Conservation (phyloP, 35 echinoderm and acorn worm species). For the Lytechinus variegatus region DNA sequence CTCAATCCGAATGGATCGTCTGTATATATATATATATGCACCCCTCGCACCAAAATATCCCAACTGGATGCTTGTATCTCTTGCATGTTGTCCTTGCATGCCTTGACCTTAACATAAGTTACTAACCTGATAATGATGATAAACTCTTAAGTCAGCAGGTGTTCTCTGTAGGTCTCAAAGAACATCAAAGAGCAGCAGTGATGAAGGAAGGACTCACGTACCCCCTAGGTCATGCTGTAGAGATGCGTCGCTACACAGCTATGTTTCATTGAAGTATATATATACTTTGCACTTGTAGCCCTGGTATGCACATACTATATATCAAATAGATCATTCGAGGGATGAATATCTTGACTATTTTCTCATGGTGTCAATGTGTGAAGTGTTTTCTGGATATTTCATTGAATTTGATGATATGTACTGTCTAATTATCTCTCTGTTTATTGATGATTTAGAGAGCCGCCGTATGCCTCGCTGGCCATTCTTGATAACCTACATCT, state of each 20-base stretch:
- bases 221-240: background rate
- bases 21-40: background rate
- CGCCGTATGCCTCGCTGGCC: slow-evolving; percentile 20
- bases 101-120: background rate
- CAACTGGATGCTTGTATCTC: background rate
- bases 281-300: slow-evolving; percentile 11
- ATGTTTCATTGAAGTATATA: background rate
- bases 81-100: background rate
- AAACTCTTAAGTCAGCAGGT: background rate
- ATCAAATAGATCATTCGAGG: background rate
- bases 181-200: background rate
- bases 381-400: background rate
- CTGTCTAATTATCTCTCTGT: background rate
- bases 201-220: background rate
- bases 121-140: background rate
- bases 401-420: background rate
- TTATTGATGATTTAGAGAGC: slow-evolving; percentile 15
- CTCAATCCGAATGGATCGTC: background rate
- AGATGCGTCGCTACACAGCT: background rate
- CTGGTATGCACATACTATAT: background rate
- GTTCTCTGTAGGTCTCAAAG: background rate
- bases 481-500: slow-evolving; percentile 16
- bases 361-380: background rate
- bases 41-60: background rate
- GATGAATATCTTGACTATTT: background rate